Conservation (phyloP, 2,888 invertebrate species). For the Andrena chrysosceles region DNA sequence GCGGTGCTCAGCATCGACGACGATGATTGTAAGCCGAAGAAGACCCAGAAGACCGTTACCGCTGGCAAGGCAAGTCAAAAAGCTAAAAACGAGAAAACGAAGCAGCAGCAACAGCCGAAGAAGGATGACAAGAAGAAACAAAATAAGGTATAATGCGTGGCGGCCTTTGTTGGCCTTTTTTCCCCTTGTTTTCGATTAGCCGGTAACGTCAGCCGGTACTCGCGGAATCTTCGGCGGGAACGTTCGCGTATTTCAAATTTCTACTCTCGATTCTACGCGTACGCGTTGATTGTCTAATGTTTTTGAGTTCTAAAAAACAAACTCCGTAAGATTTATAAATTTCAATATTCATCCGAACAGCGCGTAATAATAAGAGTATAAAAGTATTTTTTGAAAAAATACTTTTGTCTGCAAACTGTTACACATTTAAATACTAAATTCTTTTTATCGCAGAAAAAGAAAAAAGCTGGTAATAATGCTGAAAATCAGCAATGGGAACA, state of each 20-base stretch:
- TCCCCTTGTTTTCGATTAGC: slow-evolving; percentile 64
- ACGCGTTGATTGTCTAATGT: background rate
- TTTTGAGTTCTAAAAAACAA: background rate
- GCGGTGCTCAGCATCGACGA: slow-evolving; percentile 91
- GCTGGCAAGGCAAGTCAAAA: slow-evolving; percentile 74
- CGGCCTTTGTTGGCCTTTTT: slow-evolving; percentile 51
- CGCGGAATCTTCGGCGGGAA: slow-evolving; percentile 51
- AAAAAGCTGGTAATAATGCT: slow-evolving; percentile 85
- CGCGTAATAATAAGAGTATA: background rate
- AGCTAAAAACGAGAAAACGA: slow-evolving; percentile 80
- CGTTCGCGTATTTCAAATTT: slow-evolving; percentile 33
- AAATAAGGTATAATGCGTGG: slow-evolving; percentile 75
- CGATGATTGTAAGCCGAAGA: slow-evolving; percentile 87
- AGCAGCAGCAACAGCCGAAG: slow-evolving; percentile 73
- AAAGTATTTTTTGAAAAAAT: background rate
- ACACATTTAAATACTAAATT: background rate
- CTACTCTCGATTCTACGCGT: background rate
- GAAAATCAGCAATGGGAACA: slow-evolving; percentile 89
- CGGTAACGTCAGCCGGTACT: slow-evolving; percentile 51
- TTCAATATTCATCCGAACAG: background rate
- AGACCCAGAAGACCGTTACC: slow-evolving; percentile 84
- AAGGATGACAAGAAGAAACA: slow-evolving; percentile 81
- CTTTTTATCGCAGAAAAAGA: slow-evolving; percentile 83
- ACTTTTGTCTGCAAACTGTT: background rate
- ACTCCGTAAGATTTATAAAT: background rate